Percentiles rank a stretch among this genome's conserved stretches.
phyloP scores from a whole-genome alignment of 2,113 vertebrate species.

The Neodontobutis hainanensis region DNA sequence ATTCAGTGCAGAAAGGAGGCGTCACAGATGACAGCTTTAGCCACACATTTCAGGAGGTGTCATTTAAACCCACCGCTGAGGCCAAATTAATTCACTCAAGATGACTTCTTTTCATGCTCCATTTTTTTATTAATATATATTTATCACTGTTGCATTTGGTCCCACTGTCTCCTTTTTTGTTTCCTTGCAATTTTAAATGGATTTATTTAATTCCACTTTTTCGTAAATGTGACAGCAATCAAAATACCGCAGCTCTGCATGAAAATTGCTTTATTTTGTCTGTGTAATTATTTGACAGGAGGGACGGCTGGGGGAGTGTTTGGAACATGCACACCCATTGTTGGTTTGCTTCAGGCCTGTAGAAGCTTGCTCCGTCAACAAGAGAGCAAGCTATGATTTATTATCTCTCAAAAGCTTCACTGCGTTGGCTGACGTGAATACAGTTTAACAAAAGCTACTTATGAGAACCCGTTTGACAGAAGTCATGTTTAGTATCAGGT shows the following conservation, averaged over 20 bases:
- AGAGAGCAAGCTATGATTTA: slow-evolving; percentile 50
- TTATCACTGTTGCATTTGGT: slow-evolving; percentile 18
- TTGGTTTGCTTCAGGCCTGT: slow-evolving; percentile 52
- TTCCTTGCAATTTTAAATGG: slow-evolving; percentile 30
- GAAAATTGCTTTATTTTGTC: slow-evolving; percentile 65
- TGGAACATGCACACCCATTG: slow-evolving; percentile 51
- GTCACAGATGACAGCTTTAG: slow-evolving; percentile 58
- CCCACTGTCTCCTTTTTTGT: slow-evolving; percentile 9
- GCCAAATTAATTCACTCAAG: slow-evolving; percentile 56
- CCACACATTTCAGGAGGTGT: slow-evolving; percentile 65
- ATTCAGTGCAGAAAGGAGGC: slow-evolving; percentile 56
- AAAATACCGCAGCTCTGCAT: slow-evolving; percentile 52
- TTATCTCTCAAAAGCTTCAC: slow-evolving; percentile 22
- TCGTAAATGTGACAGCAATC: slow-evolving; percentile 39
- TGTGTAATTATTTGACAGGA: slow-evolving; percentile 64
- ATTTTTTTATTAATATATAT: slow-evolving; percentile 48
- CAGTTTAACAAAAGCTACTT: slow-evolving; percentile 5
- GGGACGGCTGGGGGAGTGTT: slow-evolving; percentile 37
- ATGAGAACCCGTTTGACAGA: slow-evolving; percentile 18
- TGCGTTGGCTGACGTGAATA: slow-evolving; percentile 21
- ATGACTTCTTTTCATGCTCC: slow-evolving; percentile 43
- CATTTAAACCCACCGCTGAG: slow-evolving; percentile 59
- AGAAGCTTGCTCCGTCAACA: slow-evolving; percentile 48
- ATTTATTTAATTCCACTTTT: slow-evolving; percentile 54
- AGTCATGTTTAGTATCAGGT: neutral